Evolutionary conservation across 1,140 invertebrate genomes (phyloP).

Genomic region (Vanessa atalanta): DNA sequence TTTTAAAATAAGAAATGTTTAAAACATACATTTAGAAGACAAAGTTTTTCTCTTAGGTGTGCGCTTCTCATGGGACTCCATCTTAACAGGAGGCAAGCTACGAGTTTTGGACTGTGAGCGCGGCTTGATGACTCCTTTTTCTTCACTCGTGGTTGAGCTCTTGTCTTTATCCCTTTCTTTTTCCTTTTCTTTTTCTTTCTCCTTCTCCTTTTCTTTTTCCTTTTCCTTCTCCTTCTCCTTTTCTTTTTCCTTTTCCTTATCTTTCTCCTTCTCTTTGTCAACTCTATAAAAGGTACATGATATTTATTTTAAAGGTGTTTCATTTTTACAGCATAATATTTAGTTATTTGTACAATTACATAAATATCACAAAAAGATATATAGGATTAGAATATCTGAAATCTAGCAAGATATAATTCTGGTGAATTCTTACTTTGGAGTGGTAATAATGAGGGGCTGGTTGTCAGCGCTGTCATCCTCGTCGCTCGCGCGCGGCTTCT

Average conservation of each 20-base stretch:
- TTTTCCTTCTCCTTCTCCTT: slow-evolving; percentile 55
- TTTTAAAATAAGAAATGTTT: neutral
- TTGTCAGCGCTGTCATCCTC: slow-evolving; percentile 77
- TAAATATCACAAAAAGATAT: no score
- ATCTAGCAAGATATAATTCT: no score
- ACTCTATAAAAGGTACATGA: neutral
- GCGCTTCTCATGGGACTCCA: slow-evolving; percentile 65
- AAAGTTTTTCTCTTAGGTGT: slow-evolving; percentile 62
- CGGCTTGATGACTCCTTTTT: slow-evolving; percentile 62
- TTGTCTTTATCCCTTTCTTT: slow-evolving; percentile 63
- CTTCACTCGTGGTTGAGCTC: slow-evolving; percentile 53
- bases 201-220: slow-evolving; percentile 62
- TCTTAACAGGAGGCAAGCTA: slow-evolving; percentile 55
- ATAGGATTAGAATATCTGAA: no score
- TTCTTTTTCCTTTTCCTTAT: slow-evolving; percentile 52
- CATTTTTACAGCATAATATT: no score
- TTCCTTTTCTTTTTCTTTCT: slow-evolving; percentile 66
- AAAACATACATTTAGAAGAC: slow-evolving; percentile 63
- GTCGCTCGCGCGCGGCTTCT: slow-evolving; percentile 77
- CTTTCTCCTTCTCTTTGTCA: slow-evolving; percentile 42
- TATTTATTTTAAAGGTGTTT: neutral
- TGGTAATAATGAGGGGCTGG: slow-evolving; percentile 59
- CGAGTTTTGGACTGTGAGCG: slow-evolving; percentile 69
- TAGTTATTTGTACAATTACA: no score
- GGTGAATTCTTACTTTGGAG: slow-evolving; percentile 60